A percentile compares a stretch with the other conserved stretches of the same genome.
These are phyloP conservation scores for Balanococcus diminutus DNA, from an alignment of 2,888 invertebrate species.

Conservation along the genomic window DNA sequence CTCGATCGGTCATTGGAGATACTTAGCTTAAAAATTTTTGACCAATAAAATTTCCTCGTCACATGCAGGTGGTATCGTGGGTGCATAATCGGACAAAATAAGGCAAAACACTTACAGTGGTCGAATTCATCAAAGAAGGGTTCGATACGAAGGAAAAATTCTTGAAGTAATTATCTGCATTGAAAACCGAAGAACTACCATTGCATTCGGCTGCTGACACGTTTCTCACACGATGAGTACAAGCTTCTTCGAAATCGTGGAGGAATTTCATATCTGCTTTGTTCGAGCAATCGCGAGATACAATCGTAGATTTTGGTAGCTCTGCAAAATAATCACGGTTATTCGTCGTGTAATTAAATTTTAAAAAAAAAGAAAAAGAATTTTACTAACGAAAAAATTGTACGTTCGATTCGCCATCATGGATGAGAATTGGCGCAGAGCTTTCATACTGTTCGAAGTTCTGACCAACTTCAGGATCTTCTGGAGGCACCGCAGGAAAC, in stretches of 20 bases:
- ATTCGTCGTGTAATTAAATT: neutral
- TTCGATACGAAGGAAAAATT: slow-evolving; percentile 29
- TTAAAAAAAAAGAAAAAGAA: neutral
- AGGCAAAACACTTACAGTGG: neutral
- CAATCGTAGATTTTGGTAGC: slow-evolving; percentile 30
- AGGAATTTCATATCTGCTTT: slow-evolving; percentile 7
- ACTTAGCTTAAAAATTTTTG: too few species aligned
- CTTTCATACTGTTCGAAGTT: slow-evolving; percentile 36
- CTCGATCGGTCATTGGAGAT: too few species aligned
- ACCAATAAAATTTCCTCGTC: too few species aligned
- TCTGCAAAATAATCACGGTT: neutral
- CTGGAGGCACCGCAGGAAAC: neutral
- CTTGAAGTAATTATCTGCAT: neutral
- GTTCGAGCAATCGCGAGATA: slow-evolving; percentile 22
- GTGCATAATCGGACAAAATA: too few species aligned
- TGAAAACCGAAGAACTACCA: neutral
- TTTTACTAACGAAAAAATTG: slow-evolving; percentile 27
- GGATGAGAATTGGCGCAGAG: slow-evolving; percentile 18
- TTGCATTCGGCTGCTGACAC: neutral
- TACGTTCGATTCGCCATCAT: neutral
- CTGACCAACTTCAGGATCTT: neutral
- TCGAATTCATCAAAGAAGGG: slow-evolving; percentile 11
- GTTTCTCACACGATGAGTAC: neutral
- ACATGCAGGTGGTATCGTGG: too few species aligned
- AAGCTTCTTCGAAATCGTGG: slow-evolving; percentile 16